Conservation (phyloP, 2,797 vertebrate genomes). For the Mormyrops attenuatus region DNA sequence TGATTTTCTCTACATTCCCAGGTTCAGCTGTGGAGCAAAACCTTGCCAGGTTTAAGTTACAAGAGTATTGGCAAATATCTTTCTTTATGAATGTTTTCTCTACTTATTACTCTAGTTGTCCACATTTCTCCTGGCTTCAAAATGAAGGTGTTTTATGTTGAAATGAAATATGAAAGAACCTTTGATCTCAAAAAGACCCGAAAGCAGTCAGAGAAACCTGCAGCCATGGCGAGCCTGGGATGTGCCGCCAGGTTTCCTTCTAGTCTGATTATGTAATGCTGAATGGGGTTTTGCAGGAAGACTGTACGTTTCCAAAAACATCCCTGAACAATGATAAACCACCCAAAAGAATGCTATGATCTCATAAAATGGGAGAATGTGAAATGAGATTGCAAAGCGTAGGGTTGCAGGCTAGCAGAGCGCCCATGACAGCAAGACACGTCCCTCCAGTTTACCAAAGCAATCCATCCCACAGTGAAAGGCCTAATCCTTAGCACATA, state of each 20-base stretch:
- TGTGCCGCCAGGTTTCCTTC: neutral
- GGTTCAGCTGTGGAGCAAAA: neutral
- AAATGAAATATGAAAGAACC: neutral
- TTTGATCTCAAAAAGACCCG: neutral
- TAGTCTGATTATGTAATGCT: neutral
- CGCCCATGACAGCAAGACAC: neutral
- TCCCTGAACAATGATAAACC: conserved; percentile 2
- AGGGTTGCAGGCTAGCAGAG: neutral
- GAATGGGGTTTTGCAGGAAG: neutral
- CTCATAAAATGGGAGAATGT: neutral
- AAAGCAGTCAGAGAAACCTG: neutral
- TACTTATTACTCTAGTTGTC: neutral
- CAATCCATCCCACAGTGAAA: neutral
- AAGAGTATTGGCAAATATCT: neutral
- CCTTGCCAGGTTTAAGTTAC: neutral
- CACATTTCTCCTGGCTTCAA: neutral
- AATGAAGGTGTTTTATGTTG: neutral
- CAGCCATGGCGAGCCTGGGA: neutral
- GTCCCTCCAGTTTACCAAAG: conserved; percentile 14
- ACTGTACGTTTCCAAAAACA: neutral
- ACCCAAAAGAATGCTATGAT: neutral
- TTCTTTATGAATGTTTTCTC: conserved; percentile 9
- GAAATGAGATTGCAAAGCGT: conserved; percentile 8
- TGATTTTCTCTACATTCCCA: neutral
- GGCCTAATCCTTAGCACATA: neutral